These are phyloP conservation scores for Centropus bengalensis DNA, from an alignment of 2,113 vertebrate species.

Conservation along the genomic window DNA sequence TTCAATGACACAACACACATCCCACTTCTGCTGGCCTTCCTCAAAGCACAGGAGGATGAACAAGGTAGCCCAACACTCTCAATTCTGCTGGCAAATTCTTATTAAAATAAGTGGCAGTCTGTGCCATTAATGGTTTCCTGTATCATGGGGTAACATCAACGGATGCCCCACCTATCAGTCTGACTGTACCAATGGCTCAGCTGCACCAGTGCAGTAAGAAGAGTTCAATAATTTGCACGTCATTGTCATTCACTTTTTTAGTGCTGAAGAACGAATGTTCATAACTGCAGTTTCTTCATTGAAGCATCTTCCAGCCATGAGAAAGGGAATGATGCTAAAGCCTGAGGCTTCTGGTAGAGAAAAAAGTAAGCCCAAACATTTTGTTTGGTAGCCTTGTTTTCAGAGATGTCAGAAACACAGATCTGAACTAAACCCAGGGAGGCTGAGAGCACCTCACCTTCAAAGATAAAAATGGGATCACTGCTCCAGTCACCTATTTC, in stretches of 20 bases:
- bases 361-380: neutral
- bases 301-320: neutral
- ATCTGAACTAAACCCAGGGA: neutral
- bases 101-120: neutral
- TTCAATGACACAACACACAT: neutral
- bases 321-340: neutral
- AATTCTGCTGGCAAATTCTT: neutral
- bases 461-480: neutral
- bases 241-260: neutral
- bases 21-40: neutral
- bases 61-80: neutral
- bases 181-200: neutral
- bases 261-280: neutral
- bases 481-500: neutral
- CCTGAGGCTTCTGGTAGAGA: neutral
- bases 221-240: neutral
- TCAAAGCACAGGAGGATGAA: neutral
- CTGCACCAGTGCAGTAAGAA: neutral
- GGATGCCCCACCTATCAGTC: neutral
- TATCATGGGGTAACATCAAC: neutral
- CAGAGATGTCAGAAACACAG: neutral
- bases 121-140: neutral
- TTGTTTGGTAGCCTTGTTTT: neutral
- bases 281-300: neutral
- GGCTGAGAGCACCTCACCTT: neutral